Evolutionary conservation across 2,113 vertebrate genomes (phyloP).

Genomic region (Pangasianodon hypophthalmus): DNA sequence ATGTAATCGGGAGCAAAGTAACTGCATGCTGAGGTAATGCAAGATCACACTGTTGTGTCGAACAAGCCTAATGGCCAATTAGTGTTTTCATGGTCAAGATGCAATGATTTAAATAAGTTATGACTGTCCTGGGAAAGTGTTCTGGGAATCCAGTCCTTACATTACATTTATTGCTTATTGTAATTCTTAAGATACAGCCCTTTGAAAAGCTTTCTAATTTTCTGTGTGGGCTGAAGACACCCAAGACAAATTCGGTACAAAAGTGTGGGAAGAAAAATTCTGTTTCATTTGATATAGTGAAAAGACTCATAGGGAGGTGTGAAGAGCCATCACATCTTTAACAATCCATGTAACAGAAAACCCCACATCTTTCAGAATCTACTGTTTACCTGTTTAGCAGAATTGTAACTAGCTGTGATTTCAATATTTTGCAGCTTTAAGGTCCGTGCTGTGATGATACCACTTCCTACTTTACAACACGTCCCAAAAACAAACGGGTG

Average conservation of each 20-base stretch:
- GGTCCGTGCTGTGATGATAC: background rate
- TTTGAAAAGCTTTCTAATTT: background rate
- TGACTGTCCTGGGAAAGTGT: background rate
- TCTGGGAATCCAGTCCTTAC: background rate
- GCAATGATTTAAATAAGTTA: constrained; percentile 6
- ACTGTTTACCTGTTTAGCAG: background rate
- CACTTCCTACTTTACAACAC: background rate
- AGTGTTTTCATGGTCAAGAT: background rate
- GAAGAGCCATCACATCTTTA: background rate
- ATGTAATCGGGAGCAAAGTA: background rate
- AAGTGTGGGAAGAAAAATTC: too few relatives aligned
- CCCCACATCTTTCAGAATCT: background rate
- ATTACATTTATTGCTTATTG: background rate
- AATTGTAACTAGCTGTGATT: background rate
- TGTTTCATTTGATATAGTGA: too few relatives aligned
- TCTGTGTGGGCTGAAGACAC: background rate
- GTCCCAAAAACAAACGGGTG: background rate
- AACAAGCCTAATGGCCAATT: background rate
- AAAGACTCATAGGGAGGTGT: background rate
- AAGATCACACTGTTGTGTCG: background rate
- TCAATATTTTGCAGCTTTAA: background rate
- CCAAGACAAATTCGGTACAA: background rate
- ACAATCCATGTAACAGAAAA: background rate
- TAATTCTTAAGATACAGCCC: background rate
- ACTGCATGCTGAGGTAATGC: background rate